phyloP scores from a whole-genome alignment of 2,113 vertebrate genomes.

The Pampusana beccarii region DNA sequence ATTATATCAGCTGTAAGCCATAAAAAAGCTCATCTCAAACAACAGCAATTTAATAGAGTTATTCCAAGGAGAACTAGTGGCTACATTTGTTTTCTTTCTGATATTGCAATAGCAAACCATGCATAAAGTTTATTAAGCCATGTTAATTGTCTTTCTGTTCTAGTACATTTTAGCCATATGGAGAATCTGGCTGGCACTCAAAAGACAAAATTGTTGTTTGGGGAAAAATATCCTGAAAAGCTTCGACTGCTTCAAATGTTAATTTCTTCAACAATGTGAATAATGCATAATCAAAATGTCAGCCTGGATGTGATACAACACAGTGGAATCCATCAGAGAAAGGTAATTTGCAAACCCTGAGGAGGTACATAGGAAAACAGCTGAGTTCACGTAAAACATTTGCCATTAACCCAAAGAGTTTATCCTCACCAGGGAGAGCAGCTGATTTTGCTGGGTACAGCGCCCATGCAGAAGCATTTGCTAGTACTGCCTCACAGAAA shows the following conservation, averaged over 20 bases:
- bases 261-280: neutral
- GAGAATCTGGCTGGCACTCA: conserved; percentile 30
- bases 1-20: neutral
- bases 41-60: conserved; percentile 34
- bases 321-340: neutral
- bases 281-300: conserved; percentile 23
- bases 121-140: conserved; percentile 69
- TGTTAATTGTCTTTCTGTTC: conserved; percentile 56
- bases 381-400: neutral
- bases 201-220: conserved; percentile 39
- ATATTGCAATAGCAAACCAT: conserved; percentile 51
- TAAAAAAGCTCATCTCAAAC: conserved; percentile 51
- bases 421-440: accelerated
- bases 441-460: accelerated
- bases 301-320: neutral
- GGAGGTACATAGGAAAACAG: neutral
- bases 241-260: neutral
- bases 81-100: conserved; percentile 58
- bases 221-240: conserved; percentile 57
- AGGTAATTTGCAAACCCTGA: neutral
- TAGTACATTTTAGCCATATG: conserved; percentile 62
- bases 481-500: accelerated
- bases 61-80: conserved; percentile 48
- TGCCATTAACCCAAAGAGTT: neutral
- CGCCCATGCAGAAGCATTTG: neutral